Conservation (phyloP, 2,797 vertebrate genomes). For the Coilia nasus region DNA sequence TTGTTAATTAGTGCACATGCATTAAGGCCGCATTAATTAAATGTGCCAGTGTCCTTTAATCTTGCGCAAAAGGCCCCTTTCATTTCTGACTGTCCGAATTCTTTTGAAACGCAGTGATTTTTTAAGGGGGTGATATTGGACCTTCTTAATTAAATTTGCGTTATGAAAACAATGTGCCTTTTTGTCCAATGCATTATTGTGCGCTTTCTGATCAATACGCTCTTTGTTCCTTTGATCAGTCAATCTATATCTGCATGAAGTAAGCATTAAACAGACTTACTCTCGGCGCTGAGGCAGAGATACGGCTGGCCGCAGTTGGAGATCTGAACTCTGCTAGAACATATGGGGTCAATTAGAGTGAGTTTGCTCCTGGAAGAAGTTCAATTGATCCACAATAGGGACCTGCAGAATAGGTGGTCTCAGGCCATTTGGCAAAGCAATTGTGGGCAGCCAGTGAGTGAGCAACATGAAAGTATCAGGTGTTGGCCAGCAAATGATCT, state of each 20-base stretch:
- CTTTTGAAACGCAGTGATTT: constrained; percentile 22
- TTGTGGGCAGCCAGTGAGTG: constrained; percentile 67
- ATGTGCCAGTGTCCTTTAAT: constrained; percentile 44
- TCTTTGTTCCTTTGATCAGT: constrained; percentile 61
- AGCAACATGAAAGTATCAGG: constrained; percentile 76
- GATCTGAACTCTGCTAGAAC: constrained; percentile 69
- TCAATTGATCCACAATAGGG: constrained; percentile 73
- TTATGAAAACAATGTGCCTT: constrained; percentile 34
- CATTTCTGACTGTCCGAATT: constrained; percentile 3
- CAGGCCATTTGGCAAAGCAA: constrained; percentile 76
- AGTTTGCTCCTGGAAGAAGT: constrained; percentile 71
- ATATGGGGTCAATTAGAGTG: constrained; percentile 78
- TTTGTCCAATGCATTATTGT: constrained; percentile 46
- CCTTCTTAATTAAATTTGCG: neutral
- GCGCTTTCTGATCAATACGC: constrained; percentile 53
- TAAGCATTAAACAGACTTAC: constrained; percentile 52
- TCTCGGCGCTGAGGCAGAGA: constrained; percentile 52
- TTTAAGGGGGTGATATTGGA: neutral
- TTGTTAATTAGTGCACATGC: constrained; percentile 55
- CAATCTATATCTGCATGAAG: constrained; percentile 49
- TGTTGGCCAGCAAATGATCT: constrained; percentile 78
- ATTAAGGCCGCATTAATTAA: constrained; percentile 41
- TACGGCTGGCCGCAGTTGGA: constrained; percentile 56
- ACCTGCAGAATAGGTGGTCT: constrained; percentile 75
- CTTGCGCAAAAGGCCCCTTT: constrained; percentile 38